These are phyloP conservation scores for Chaetodon auriga DNA, from an alignment of 2,113 vertebrate species.

Conservation along the genomic window DNA sequence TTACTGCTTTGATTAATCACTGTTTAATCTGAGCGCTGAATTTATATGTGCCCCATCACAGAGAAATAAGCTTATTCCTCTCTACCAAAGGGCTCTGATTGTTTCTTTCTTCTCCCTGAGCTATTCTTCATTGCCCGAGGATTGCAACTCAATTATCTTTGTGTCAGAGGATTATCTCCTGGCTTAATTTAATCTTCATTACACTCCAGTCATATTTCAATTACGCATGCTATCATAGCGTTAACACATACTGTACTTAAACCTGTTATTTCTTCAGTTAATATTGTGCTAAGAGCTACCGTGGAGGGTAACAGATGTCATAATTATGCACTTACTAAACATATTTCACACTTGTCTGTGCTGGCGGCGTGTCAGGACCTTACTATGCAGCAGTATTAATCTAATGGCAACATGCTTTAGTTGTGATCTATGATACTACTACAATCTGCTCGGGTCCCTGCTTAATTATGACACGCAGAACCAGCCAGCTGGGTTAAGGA, in stretches of 20 bases:
- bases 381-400: constrained; percentile 82
- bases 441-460: constrained; percentile 69
- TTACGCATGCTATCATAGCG: constrained; percentile 89
- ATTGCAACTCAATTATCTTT: constrained; percentile 93
- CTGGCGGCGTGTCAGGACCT: constrained; percentile 67
- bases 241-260: constrained; percentile 90
- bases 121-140: constrained; percentile 85
- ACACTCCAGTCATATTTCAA: constrained; percentile 93
- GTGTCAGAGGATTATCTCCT: constrained; percentile 93
- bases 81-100: constrained; percentile 77
- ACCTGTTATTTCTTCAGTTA: constrained; percentile 89
- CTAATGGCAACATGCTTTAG: constrained; percentile 85
- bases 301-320: constrained; percentile 91
- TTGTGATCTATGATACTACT: constrained; percentile 78
- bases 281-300: constrained; percentile 90
- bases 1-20: constrained; percentile 88
- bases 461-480: constrained; percentile 76
- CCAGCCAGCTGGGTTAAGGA: constrained; percentile 58
- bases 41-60: constrained; percentile 81
- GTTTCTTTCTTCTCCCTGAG: constrained; percentile 80
- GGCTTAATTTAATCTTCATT: constrained; percentile 95
- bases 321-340: constrained; percentile 94
- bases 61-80: constrained; percentile 83
- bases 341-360: constrained; percentile 87
- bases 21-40: constrained; percentile 86